Base-by-base conservation (phyloP, 2,888 invertebrate species). In the Girardia tigrina region DNA sequence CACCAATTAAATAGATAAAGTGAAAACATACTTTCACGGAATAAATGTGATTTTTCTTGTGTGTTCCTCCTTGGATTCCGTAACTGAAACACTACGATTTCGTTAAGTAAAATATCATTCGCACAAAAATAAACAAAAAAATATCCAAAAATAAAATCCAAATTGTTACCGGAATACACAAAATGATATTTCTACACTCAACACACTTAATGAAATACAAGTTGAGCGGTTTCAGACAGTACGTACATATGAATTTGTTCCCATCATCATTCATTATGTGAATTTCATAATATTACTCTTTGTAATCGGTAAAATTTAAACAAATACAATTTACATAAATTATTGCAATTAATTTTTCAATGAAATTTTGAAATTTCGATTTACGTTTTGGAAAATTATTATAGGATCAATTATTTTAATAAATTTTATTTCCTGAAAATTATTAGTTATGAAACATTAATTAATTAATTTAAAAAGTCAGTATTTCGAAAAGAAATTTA, bases 51-150 rank as follows among this genome's bases (percentile, higher is more conserved):
- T 14, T 27, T n/a, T 73, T 73, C 71, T 74, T 74, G 26, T 74
- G 74, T 27, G 26, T 74, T 74, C 74, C 74, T 26, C 74, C 74
- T 74, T 74, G 73, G 74, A 74, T 71, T 26, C 74, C 74, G 26
- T 27, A 26, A 14, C 73, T 23, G 26, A 74, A 73, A 74, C 91
- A 91, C n/a, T 91, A 36, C 16, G 8, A 36, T n/a, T n/a, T n/a
- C n/a, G n/a, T n/a, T n/a, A n/a, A n/a, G n/a, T n/a, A n/a, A n/a
- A n/a, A n/a, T n/a, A n/a, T n/a, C n/a, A n/a, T n/a, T n/a, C n/a
- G n/a, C n/a, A n/a, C n/a, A 36, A 8, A 36, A 36, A 8, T 36
- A 12, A 36, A 36, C 8, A 12, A 8, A 36, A 36, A 36, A 36
- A 12, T 12, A 16, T 36, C 16, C 16, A 36, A 36, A 36, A 36